Base-by-base conservation (phyloP, 2,113 vertebrate genomes). In the Solea solea region DNA sequence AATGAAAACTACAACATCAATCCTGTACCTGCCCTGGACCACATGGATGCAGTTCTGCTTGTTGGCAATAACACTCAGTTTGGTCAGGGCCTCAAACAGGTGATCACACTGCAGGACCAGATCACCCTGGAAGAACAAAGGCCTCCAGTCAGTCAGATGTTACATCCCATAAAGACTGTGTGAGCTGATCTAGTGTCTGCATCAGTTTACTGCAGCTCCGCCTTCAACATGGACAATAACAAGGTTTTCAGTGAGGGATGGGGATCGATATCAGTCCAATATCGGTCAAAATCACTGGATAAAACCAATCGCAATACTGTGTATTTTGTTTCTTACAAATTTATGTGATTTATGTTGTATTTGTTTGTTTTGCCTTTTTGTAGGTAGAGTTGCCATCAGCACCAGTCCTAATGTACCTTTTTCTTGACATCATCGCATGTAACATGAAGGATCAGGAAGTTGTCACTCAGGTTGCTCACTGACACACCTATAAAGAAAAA, bases 381-480 rank as follows among this genome's bases (percentile, higher is more conserved):
- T 21, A 21, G 21, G 21, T 21, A 21, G 1, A 21, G 21, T 21
- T 21, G 28, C 14, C 8, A 9, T 5, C 40, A n/a, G 64, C 10
- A 25, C 4, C 8, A n/a, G 15, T 7, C 11, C 25, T 82, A 7
- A 8, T 11, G 8, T 16, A 99, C 97, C 95, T 98, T 98, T 76
- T 95, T 94, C 83, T 91, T 95, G 68, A 87, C 91, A 65, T 93
- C 94, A 49, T 95, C 96, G 51, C 94, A 94, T 0, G 89, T 86
- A 3, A 98, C 91, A 0, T 99, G 98, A 42, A 99, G 89, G 79
- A 99, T 95, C 2, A 99, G 74, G 16, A 98, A 87, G 39, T 95
- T 93, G 15, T 99, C 97, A 0, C 93, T 94, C 87, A 98, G 91
- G 81, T 91, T 95, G 88, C 98, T 99, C 70, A 96, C 95, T 0